A percentile compares a stretch with the other conserved stretches of the same genome.
These are phyloP conservation scores for Calephelis virginiensis DNA, from an alignment of 1,140 invertebrate species.

Conservation along the genomic window DNA sequence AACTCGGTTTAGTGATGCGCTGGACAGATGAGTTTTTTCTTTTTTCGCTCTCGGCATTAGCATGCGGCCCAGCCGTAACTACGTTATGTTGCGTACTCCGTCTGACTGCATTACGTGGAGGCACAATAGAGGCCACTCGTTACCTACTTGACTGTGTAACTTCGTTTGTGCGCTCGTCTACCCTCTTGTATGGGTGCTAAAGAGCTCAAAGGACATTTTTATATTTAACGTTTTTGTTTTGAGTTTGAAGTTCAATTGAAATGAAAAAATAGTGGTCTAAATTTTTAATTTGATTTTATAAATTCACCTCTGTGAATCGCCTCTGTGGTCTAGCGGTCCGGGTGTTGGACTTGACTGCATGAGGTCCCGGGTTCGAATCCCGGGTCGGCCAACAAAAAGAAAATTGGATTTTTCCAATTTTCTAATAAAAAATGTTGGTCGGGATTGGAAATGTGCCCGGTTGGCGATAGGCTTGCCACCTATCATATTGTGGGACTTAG, in stretches of 20 bases:
- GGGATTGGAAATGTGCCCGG: too few species aligned
- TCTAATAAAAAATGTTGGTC: too few species aligned
- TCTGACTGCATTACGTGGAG: constrained; percentile 43
- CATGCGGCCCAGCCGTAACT: constrained; percentile 55
- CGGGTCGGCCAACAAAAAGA: too few species aligned
- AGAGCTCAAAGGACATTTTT: constrained; percentile 39
- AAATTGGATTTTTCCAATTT: too few species aligned
- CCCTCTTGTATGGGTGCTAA: constrained; percentile 33
- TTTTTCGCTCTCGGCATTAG: constrained; percentile 50
- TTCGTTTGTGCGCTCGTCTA: constrained; percentile 58
- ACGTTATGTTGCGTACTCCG: constrained; percentile 39
- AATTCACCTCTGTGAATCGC: too few species aligned
- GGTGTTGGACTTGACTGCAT: too few species aligned
- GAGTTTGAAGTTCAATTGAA: not conserved
- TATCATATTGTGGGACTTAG: too few species aligned
- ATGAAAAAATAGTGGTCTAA: too few species aligned
- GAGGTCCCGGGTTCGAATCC: too few species aligned
- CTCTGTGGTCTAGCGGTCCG: too few species aligned
- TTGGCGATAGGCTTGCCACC: too few species aligned
- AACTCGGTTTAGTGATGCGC: constrained; percentile 29
- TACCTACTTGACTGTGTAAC: constrained; percentile 75
- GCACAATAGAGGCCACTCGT: constrained; percentile 63
- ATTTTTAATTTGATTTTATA: too few species aligned
- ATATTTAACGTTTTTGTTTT: not conserved
- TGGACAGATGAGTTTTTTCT: constrained; percentile 44